A percentile compares a stretch with the other conserved stretches of the same genome.
These are phyloP conservation scores for Eupithecia subumbrata DNA, from an alignment of 2,888 invertebrate genomes.

Conservation along the genomic window DNA sequence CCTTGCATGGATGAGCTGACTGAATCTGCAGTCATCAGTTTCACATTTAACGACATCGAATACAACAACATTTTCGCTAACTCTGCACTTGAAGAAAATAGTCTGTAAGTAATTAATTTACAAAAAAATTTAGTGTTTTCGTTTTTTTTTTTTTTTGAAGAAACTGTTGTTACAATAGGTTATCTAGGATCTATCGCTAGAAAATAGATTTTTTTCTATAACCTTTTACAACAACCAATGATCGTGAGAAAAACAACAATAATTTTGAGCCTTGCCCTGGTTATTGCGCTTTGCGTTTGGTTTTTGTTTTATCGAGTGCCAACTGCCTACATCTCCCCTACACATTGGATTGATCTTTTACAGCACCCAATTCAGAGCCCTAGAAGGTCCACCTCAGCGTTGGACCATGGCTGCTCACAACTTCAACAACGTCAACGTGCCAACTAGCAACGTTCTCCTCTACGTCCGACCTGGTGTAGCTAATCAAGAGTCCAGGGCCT, in stretches of 20 bases:
- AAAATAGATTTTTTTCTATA: too few species aligned
- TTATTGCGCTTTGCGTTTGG: too few species aligned
- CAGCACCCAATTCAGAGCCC: constrained; percentile 59
- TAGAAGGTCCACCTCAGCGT: constrained; percentile 61
- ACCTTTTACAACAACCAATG: too few species aligned
- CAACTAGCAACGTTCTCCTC: constrained; percentile 58
- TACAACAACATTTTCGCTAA: constrained; percentile 62
- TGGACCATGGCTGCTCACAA: constrained; percentile 76
- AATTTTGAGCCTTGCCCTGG: too few species aligned
- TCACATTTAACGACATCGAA: constrained; percentile 66
- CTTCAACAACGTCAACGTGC: constrained; percentile 59
- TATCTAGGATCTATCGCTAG: neutral
- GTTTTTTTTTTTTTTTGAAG: too few species aligned
- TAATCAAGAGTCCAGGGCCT: constrained; percentile 60
- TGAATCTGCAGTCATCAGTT: constrained; percentile 64
- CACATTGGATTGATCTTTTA: constrained; percentile 34
- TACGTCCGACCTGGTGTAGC: constrained; percentile 56
- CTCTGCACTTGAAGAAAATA: constrained; percentile 56
- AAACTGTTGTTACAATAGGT: neutral
- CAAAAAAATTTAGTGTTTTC: neutral
- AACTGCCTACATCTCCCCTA: neutral
- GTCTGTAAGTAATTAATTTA: constrained; percentile 55
- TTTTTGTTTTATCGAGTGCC: too few species aligned
- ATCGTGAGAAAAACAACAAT: too few species aligned
- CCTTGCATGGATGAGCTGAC: constrained; percentile 88